Percentiles rank a stretch among this genome's conserved stretches.
Conservation (phyloP, 2,113 vertebrate genomes). For the Colistium nudipinnis region DNA sequence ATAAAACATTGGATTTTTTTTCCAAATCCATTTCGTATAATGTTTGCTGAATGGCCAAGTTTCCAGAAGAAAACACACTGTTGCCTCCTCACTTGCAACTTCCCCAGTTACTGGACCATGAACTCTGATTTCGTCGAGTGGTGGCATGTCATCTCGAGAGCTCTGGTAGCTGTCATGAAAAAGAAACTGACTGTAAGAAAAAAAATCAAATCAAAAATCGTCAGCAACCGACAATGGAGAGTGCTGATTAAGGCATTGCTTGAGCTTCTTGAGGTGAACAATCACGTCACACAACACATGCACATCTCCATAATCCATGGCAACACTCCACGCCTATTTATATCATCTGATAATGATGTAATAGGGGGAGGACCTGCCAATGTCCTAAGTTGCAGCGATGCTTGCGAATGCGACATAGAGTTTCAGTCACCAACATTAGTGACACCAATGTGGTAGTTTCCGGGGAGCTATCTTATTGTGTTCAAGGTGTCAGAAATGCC, state of each 20-base stretch:
- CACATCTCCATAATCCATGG: slow-evolving; percentile 1
- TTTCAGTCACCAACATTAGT: not conserved
- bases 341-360: slow-evolving; percentile 1
- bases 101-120: slow-evolving; percentile 43
- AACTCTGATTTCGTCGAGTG: slow-evolving; percentile 41
- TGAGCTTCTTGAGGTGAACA: slow-evolving; percentile 7
- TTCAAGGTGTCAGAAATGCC: not conserved
- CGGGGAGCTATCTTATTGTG: not conserved
- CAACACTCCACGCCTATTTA: slow-evolving; percentile 12
- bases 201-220: slow-evolving; percentile 23
- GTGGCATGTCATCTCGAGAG: slow-evolving; percentile 17
- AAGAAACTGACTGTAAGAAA: slow-evolving; percentile 17
- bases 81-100: slow-evolving; percentile 23
- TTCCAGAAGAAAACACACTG: slow-evolving; percentile 6
- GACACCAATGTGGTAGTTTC: not conserved
- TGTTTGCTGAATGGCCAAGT: not conserved
- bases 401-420: not conserved
- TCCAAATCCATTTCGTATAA: not conserved
- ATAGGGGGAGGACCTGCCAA: not conserved
- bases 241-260: not conserved
- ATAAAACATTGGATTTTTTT: not conserved
- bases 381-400: not conserved
- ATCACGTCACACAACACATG: slow-evolving; percentile 24
- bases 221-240: too few species aligned
- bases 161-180: slow-evolving; percentile 42